Base-by-base conservation (phyloP, 2,888 invertebrate species). In the Cetonia aurata region DNA sequence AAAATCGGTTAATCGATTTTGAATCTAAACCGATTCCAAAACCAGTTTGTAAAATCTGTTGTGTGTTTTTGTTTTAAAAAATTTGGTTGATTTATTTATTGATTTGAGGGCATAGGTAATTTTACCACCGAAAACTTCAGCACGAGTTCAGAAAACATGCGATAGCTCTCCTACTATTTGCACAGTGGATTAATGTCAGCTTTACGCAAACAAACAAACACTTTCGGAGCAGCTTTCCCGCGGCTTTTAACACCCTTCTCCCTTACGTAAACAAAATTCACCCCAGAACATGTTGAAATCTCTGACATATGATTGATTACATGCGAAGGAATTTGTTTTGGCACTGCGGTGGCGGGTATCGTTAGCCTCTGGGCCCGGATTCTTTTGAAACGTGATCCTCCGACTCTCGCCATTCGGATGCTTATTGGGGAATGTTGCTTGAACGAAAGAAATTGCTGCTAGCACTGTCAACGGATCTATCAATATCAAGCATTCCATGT, bases 251-350 rank as follows among this genome's bases (percentile, higher is more conserved):
- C 60, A 60, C 60, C 60, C n/a, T 60, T 41, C 15, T 33, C 31
- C 31, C 60, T 60, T 60, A 60, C n/a, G 60, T 25, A 60, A 60
- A 60, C 60, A 60, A 25, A 60, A 48, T 52, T 13, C 41, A 52
- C 13, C 33, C 66, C 15, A 41, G 37, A 15, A 15, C 53, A 66
- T 37, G 52, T 66, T 55, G 42, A 67, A 44, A 67, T 55, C 67
- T 41, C 25, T 33, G 67, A 67, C 67, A 66, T 50, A 52, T 67
- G 69, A 69, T 57, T 59, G 69, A 69, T 60, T 60, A 60, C 50
- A 52, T 41, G 69, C 33, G 60, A 57, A 46, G 57, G 59, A 57
- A 69, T 59, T 69, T 69, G 56, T 60, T 69, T 69, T 59, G 15
- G 56, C 50, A 59, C 48, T 31, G 31, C 31, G 33, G 12, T 48